Percentiles rank a stretch among this genome's conserved stretches.
Conservation (phyloP, 2,113 vertebrate species). For the Romanogobio albipinnatus region DNA sequence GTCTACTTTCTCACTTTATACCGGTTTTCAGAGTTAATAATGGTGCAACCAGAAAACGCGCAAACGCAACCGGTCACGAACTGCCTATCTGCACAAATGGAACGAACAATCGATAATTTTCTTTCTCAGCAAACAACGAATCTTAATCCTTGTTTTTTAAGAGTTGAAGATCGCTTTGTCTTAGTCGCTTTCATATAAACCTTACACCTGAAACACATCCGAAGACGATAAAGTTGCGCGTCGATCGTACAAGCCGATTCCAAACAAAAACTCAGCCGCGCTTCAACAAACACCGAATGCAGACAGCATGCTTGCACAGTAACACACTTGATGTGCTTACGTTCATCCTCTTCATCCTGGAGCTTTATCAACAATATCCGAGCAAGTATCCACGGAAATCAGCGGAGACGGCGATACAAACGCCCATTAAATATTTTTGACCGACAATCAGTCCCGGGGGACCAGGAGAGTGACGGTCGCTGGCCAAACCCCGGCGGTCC, state of each 20-base stretch:
- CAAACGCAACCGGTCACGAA: slow-evolving; percentile 13
- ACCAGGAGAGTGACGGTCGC: slow-evolving; percentile 61
- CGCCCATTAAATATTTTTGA: slow-evolving; percentile 72
- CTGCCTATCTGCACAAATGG: slow-evolving; percentile 4
- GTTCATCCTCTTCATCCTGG: slow-evolving; percentile 79
- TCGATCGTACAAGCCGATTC: slow-evolving; percentile 46
- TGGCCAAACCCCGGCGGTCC: slow-evolving; percentile 62
- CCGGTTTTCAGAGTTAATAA: background rate
- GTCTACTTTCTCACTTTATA: background rate
- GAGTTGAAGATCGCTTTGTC: background rate
- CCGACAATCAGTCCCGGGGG: slow-evolving; percentile 62
- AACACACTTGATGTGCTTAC: slow-evolving; percentile 72
- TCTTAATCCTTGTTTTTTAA: background rate
- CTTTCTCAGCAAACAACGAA: background rate
- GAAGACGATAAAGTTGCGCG: slow-evolving; percentile 30
- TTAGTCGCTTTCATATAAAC: background rate
- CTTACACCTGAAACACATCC: background rate
- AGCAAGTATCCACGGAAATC: slow-evolving; percentile 63
- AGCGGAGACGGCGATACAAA: slow-evolving; percentile 55
- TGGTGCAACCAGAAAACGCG: background rate
- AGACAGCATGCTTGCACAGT: slow-evolving; percentile 56
- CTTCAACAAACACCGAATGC: background rate
- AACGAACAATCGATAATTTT: background rate
- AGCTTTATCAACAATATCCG: slow-evolving; percentile 68
- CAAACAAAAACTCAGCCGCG: slow-evolving; percentile 44